phyloP scores from a whole-genome alignment of 1,140 invertebrate species.

The Penaeus vannamei region DNA sequence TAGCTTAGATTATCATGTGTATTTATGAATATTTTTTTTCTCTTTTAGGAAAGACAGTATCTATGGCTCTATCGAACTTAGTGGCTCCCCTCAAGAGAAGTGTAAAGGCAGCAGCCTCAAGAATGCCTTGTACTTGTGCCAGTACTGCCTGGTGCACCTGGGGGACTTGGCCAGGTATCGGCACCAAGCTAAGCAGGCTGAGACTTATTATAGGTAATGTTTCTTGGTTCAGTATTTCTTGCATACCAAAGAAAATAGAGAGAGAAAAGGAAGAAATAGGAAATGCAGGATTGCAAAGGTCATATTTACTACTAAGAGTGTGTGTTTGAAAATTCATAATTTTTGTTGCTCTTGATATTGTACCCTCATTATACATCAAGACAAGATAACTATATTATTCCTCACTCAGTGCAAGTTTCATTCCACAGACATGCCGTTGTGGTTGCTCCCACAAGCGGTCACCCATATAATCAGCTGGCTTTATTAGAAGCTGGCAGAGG shows the following conservation, averaged over 20 bases:
- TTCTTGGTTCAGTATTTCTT: not conserved
- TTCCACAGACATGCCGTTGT: slow-evolving; percentile 82
- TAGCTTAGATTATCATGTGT: no score
- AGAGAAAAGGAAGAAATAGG: no score
- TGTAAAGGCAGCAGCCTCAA: slow-evolving; percentile 58
- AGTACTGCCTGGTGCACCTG: slow-evolving; percentile 88
- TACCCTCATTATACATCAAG: no score
- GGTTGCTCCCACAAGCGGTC: slow-evolving; percentile 85
- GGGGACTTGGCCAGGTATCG: slow-evolving; percentile 89
- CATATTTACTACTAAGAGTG: no score
- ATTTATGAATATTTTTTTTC: no score
- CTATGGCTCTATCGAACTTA: slow-evolving; percentile 58
- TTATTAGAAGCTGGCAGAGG: slow-evolving; percentile 84
- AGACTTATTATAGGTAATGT: slow-evolving; percentile 82
- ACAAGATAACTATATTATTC: no score
- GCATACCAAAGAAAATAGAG: no score
- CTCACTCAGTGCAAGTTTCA: not conserved
- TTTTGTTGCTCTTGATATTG: no score
- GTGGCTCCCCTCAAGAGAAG: slow-evolving; percentile 39
- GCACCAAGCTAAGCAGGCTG: slow-evolving; percentile 84
- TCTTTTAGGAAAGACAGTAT: slow-evolving; percentile 62
- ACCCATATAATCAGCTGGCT: slow-evolving; percentile 90
- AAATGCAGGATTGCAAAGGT: no score
- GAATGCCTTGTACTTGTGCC: slow-evolving; percentile 80
- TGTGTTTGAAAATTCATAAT: no score